Conservation (phyloP, 2,797 vertebrate species). For the Rhinoraja longicauda region DNA sequence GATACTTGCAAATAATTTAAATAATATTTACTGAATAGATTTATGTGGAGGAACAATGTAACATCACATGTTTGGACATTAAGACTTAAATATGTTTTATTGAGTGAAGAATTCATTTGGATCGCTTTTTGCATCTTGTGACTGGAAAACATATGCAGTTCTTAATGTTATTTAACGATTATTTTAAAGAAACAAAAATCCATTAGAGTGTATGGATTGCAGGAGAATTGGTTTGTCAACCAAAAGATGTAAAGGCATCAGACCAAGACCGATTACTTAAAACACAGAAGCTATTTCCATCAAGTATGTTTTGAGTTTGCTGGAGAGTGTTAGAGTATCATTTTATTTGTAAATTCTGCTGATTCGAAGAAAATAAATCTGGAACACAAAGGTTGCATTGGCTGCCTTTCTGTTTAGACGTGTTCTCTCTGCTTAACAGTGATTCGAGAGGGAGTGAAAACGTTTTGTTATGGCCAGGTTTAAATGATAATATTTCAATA, state of each 20-base stretch:
- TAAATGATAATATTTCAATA: not conserved
- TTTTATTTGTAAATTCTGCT: not conserved
- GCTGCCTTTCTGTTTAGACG: not conserved
- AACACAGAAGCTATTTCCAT: not conserved
- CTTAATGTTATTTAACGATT: not conserved
- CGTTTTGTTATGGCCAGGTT: not conserved
- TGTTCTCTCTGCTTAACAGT: not conserved
- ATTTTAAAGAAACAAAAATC: not conserved
- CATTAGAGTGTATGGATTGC: not conserved
- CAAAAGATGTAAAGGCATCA: not conserved
- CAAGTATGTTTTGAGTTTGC: not conserved
- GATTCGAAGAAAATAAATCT: not conserved
- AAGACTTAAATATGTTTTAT: not conserved
- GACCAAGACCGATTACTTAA: not conserved
- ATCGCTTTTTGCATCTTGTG: not conserved
- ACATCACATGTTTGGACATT: not conserved
- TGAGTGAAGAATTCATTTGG: not conserved
- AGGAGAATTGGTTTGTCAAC: not conserved
- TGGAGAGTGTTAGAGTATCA: not conserved
- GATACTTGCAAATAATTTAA: no score
- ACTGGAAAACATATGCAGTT: not conserved
- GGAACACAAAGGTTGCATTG: not conserved
- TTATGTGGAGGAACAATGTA: not conserved
- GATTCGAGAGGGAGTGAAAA: not conserved
- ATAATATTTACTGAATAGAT: not conserved